Evolutionary conservation across 2,888 invertebrate genomes (phyloP), one percentile per base, ranked within the genome.

Genomic region (Thereva unica): DNA sequence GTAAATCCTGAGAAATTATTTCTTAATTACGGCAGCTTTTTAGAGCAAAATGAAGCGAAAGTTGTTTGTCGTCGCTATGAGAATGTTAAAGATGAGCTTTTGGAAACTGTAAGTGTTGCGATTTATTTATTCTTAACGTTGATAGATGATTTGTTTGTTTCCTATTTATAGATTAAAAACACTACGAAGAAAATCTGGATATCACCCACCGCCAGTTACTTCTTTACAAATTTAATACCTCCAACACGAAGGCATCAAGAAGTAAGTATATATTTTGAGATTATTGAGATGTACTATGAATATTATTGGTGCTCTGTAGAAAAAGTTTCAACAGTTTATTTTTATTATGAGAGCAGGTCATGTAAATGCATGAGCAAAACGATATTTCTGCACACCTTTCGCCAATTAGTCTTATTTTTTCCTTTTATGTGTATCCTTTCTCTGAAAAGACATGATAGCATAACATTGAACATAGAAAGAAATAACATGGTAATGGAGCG

Each of bases 1-100:
- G 80, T 90, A 53, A 86, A 91, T 73, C 77, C 82, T 5, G 74
- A 75, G 6, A 87, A 87, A 77, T 73, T 88, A 4, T 84, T 84
- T 0, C 70, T 76, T 0, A 82, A 84, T 59, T 84, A 89, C 34
- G 75, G 78, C 40, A 76, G 83, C 8, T 89, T 90, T 78, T 81
- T 90, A 52, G 75, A 75, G n/a, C 73, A 77, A 0, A 87, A 88
- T 76, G 80, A 81, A 7, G 82, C 85, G 1, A 74, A 81, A 54
- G 82, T 85, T 35, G 76, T 74, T 6, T 78, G 86, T 64, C 82
- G 84, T 71, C 77, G 83, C 0, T 90, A 90, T 71, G 82, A 84
- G 6, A 76, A 80, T 34, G 80, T 89, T 50, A 81, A 83, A 37
- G 70, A 77, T 0, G 82, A 81, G 69, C 74, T 89, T 6, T 78